Evolutionary conservation across 2,888 invertebrate genomes (phyloP).

Genomic region (Nezara viridula): DNA sequence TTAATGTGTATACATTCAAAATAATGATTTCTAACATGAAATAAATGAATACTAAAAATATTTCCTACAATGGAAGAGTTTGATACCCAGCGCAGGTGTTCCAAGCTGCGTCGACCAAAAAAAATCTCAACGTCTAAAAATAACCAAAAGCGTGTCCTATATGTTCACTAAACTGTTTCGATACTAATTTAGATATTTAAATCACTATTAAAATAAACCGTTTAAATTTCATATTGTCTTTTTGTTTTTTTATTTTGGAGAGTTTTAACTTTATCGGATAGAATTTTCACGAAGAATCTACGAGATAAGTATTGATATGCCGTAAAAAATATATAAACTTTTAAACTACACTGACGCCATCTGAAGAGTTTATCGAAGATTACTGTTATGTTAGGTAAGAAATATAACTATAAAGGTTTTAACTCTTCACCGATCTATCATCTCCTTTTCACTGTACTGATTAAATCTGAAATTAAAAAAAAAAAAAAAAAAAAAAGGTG

Average conservation of each 20-base stretch:
- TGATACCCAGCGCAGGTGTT: constrained; percentile 15
- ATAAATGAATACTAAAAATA: background rate
- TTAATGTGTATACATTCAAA: too few relatives aligned
- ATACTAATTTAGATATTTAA: background rate
- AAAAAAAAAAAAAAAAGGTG: too few relatives aligned
- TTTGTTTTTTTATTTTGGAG: background rate
- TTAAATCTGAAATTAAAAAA: too few relatives aligned
- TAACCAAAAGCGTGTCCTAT: constrained; percentile 20
- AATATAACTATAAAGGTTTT: too few relatives aligned
- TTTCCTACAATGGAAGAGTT: constrained; percentile 26
- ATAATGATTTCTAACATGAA: background rate
- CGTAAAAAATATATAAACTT: background rate
- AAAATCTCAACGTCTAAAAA: background rate
- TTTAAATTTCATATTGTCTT: background rate
- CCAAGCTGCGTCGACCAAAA: background rate
- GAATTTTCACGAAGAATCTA: too few relatives aligned
- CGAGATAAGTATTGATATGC: background rate
- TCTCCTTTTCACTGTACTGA: too few relatives aligned
- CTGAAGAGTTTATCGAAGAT: too few relatives aligned
- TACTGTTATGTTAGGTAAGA: too few relatives aligned
- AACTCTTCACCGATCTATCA: too few relatives aligned
- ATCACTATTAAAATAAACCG: background rate
- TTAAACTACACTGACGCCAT: too few relatives aligned
- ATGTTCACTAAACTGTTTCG: constrained; percentile 28
- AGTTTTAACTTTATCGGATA: too few relatives aligned